Conservation (phyloP, 2,113 vertebrate genomes). For the Malaclemys terrapin region DNA sequence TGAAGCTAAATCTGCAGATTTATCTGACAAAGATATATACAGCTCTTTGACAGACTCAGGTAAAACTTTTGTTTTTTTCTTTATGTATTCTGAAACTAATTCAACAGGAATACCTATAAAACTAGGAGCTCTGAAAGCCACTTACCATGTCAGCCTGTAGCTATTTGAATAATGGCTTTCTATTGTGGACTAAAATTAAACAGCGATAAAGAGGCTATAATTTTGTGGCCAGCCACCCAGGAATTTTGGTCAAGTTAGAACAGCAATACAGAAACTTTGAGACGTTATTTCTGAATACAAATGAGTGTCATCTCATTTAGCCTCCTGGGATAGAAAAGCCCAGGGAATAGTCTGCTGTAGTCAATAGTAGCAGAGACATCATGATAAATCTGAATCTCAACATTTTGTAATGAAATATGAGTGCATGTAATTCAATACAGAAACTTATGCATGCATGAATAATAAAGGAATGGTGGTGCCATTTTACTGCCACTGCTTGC, state of each 20-base stretch:
- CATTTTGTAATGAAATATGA: constrained; percentile 33
- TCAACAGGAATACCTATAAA: constrained; percentile 55
- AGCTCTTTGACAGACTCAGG: neutral
- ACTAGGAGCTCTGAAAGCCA: constrained; percentile 55
- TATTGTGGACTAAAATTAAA: constrained; percentile 75
- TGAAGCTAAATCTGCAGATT: constrained; percentile 15
- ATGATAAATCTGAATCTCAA: constrained; percentile 29
- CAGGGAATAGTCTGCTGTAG: constrained; percentile 43
- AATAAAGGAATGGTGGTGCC: constrained; percentile 12
- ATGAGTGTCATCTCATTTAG: constrained; percentile 52
- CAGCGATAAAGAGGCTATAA: constrained; percentile 65
- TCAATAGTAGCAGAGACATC: constrained; percentile 13
- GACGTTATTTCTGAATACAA: constrained; percentile 67
- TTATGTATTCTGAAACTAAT: constrained; percentile 48
- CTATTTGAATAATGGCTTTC: constrained; percentile 63
- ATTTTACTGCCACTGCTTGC: neutral
- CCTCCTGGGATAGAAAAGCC: constrained; percentile 29
- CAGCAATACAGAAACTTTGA: constrained; percentile 65
- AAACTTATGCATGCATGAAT: neutral
- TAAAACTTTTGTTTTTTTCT: neutral
- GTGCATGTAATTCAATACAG: neutral
- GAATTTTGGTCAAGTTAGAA: constrained; percentile 55
- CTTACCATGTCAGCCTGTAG: constrained; percentile 68
- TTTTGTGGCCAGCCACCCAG: constrained; percentile 72
- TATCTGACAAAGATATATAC: neutral